Conservation (phyloP, 1,140 invertebrate species). For the Akabosia matsudoensis region DNA sequence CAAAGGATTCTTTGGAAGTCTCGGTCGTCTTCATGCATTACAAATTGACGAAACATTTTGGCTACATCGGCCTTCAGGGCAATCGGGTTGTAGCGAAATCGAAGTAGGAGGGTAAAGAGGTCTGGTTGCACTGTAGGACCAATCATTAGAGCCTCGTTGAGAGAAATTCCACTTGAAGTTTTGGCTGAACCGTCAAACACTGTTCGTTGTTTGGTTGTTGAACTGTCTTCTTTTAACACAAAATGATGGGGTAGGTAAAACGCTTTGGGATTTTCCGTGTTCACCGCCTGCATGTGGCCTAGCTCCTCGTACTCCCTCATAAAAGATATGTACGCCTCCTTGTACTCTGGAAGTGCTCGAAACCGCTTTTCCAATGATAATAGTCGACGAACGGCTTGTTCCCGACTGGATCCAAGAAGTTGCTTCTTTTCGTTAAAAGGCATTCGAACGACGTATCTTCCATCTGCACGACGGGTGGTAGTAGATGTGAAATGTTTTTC, state of each 20-base stretch:
- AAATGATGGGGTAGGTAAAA: slow-evolving; percentile 54
- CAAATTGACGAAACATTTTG: slow-evolving; percentile 31
- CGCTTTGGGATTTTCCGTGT: slow-evolving; percentile 12
- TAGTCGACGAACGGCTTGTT: background rate
- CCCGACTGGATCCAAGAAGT: slow-evolving; percentile 36
- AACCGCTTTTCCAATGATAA: background rate
- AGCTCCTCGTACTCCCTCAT: slow-evolving; percentile 49
- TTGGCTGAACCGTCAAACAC: slow-evolving; percentile 52
- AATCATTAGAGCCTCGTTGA: slow-evolving; percentile 49
- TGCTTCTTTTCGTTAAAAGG: slow-evolving; percentile 45
- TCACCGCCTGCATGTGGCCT: slow-evolving; percentile 47
- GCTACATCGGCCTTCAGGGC: slow-evolving; percentile 42
- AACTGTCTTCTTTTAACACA: slow-evolving; percentile 46
- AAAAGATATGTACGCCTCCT: slow-evolving; percentile 41
- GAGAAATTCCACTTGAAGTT: slow-evolving; percentile 39
- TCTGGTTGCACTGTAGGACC: slow-evolving; percentile 23
- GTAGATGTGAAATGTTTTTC: slow-evolving; percentile 42
- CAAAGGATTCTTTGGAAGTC: slow-evolving; percentile 35
- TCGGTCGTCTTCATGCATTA: slow-evolving; percentile 40
- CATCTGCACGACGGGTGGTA: slow-evolving; percentile 32
- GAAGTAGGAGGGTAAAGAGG: slow-evolving; percentile 31
- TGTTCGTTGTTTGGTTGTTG: slow-evolving; percentile 50
- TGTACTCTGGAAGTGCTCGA: background rate
- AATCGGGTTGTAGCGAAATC: slow-evolving; percentile 36
- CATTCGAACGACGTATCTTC: slow-evolving; percentile 46